phyloP scores from a whole-genome alignment of 1,140 invertebrate genomes.

The Formica selysi region DNA sequence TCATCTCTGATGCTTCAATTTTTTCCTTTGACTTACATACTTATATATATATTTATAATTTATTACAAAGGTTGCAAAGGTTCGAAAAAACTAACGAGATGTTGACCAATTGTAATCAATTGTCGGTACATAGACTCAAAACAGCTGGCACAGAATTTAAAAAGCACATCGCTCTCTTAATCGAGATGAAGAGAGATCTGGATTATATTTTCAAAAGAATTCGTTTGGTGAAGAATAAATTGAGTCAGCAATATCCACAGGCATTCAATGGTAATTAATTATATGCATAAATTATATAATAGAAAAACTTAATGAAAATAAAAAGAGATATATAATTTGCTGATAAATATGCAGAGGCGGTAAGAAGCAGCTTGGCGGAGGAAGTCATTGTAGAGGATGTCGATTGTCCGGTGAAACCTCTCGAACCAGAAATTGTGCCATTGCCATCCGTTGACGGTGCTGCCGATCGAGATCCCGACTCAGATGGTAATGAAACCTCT shows the following conservation, averaged over 20 bases:
- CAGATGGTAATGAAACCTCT: slow-evolving; percentile 84
- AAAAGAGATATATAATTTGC: neutral
- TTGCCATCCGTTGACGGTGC: slow-evolving; percentile 64
- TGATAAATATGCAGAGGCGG: slow-evolving; percentile 85
- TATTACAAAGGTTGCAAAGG: slow-evolving; percentile 92
- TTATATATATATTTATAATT: too few relatives aligned
- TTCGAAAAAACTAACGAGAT: slow-evolving; percentile 99
- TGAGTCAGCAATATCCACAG: slow-evolving; percentile 94
- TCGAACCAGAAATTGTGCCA: slow-evolving; percentile 81
- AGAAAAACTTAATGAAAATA: neutral
- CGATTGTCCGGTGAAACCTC: slow-evolving; percentile 79
- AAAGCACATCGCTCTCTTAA: slow-evolving; percentile 93
- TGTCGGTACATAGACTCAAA: slow-evolving; percentile 93
- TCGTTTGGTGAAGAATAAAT: slow-evolving; percentile 92
- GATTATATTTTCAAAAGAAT: slow-evolving; percentile 93
- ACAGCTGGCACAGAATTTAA: slow-evolving; percentile 95
- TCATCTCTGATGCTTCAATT: slow-evolving; percentile 7
- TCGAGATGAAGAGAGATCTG: slow-evolving; percentile 92
- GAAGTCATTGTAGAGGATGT: slow-evolving; percentile 85
- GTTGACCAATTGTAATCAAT: slow-evolving; percentile 97
- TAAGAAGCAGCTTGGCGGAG: slow-evolving; percentile 89
- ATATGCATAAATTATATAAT: neutral
- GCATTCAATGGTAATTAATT: slow-evolving; percentile 89
- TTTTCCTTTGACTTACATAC: neutral
- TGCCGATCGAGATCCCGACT: slow-evolving; percentile 82